Conservation (phyloP, 1,140 invertebrate species). For the Drosophila bocqueti region DNA sequence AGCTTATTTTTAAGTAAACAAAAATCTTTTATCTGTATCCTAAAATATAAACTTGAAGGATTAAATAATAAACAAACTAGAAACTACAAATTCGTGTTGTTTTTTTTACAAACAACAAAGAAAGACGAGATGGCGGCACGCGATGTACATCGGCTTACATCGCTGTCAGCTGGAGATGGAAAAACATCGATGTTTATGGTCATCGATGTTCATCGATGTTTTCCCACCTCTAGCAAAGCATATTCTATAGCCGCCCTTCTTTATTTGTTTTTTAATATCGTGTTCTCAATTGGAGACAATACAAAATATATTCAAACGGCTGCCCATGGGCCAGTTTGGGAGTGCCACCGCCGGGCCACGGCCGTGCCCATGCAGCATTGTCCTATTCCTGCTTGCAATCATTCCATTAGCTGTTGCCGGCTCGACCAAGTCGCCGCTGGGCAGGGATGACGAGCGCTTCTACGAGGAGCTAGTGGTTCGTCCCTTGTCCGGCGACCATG, state of each 20-base stretch:
- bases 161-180: too few species aligned
- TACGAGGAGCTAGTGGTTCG: conserved; percentile 93
- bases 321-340: not conserved
- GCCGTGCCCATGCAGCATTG: not conserved
- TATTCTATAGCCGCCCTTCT: not conserved
- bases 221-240: too few species aligned
- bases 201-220: too few species aligned
- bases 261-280: not conserved
- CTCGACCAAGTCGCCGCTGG: not conserved
- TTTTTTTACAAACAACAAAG: too few species aligned
- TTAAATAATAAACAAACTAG: too few species aligned
- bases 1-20: too few species aligned
- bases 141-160: too few species aligned
- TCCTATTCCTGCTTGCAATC: conserved; percentile 12
- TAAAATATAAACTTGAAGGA: too few species aligned
- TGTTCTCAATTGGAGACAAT: not conserved
- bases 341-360: not conserved
- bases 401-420: conserved; percentile 11
- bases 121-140: too few species aligned
- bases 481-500: conserved; percentile 90
- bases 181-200: too few species aligned
- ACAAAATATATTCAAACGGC: not conserved
- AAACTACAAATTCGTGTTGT: too few species aligned
- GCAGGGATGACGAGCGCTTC: conserved; percentile 87
- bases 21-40: too few species aligned